Conservation (phyloP, 2,888 invertebrate genomes). For the Macrosoma leucophasiata region DNA sequence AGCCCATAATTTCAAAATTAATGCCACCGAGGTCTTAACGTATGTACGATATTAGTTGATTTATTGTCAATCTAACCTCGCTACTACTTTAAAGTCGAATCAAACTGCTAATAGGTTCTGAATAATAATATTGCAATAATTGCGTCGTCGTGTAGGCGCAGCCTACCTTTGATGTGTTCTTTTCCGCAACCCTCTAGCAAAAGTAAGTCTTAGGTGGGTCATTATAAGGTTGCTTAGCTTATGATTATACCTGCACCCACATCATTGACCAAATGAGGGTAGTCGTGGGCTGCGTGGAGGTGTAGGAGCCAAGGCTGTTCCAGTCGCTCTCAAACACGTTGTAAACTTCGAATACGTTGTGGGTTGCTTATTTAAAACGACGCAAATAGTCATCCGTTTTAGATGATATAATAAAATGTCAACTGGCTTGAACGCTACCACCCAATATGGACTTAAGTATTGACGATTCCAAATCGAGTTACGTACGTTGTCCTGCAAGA, state of each 20-base stretch:
- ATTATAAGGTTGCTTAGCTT: conserved; percentile 67
- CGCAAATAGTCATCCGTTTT: conserved; percentile 47
- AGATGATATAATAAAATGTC: conserved; percentile 31
- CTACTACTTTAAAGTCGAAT: conserved; percentile 20
- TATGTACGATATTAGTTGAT: too few species aligned
- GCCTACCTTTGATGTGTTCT: conserved; percentile 46
- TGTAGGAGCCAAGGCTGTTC: conserved; percentile 70
- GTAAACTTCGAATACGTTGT: conserved; percentile 53
- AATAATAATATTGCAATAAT: conserved; percentile 46
- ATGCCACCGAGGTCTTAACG: too few species aligned
- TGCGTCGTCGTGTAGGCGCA: conserved; percentile 54
- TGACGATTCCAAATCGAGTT: conserved; percentile 1
- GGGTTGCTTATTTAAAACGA: conserved; percentile 66
- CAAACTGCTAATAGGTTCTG: conserved; percentile 28
- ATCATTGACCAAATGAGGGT: conserved; percentile 72
- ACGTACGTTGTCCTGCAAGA: conserved; percentile 18
- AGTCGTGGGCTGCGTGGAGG: conserved; percentile 71
- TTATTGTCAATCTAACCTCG: not conserved
- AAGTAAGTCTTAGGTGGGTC: conserved; percentile 57
- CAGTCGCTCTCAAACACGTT: conserved; percentile 62
- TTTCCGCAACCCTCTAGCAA: conserved; percentile 61
- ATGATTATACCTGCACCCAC: conserved; percentile 66
- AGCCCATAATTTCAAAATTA: too few species aligned
- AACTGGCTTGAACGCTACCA: conserved; percentile 23
- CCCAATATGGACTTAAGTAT: conserved; percentile 29